Evolutionary conservation across 2,888 invertebrate genomes (phyloP).

Genomic region (Conus canariensis): DNA sequence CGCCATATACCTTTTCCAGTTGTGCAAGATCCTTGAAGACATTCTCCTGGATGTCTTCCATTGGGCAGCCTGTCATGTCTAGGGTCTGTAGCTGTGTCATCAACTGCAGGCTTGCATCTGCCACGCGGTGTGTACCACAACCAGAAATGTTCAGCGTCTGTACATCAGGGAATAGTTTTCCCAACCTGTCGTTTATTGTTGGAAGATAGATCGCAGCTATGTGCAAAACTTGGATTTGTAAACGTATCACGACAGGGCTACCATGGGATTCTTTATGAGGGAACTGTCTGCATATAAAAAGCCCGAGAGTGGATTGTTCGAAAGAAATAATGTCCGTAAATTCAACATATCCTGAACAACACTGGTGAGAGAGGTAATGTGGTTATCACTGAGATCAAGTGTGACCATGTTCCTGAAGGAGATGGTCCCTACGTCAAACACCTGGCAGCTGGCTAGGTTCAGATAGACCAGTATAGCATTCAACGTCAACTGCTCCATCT

Average conservation of each 20-base stretch:
- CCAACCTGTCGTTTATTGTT: background rate
- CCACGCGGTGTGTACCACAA: background rate
- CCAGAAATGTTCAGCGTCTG: background rate
- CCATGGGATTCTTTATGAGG: background rate
- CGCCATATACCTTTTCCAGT: background rate
- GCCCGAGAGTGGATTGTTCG: background rate
- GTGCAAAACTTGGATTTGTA: background rate
- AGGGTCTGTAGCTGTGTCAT: background rate
- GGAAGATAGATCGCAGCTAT: background rate
- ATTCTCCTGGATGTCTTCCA: background rate
- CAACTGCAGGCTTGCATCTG: background rate
- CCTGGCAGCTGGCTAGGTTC: background rate
- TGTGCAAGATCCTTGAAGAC: background rate
- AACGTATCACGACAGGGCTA: background rate
- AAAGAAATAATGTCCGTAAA: background rate
- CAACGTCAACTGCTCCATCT: background rate
- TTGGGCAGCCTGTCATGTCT: conserved; percentile 4
- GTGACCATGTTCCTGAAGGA: background rate
- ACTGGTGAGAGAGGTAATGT: background rate
- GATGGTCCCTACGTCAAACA: background rate
- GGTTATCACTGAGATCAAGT: conserved; percentile 18
- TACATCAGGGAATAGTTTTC: background rate
- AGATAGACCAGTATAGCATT: background rate
- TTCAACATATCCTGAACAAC: background rate
- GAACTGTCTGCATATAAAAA: no score